Base-by-base conservation (phyloP, 2,888 invertebrate species). In the Smittia aterrima region DNA sequence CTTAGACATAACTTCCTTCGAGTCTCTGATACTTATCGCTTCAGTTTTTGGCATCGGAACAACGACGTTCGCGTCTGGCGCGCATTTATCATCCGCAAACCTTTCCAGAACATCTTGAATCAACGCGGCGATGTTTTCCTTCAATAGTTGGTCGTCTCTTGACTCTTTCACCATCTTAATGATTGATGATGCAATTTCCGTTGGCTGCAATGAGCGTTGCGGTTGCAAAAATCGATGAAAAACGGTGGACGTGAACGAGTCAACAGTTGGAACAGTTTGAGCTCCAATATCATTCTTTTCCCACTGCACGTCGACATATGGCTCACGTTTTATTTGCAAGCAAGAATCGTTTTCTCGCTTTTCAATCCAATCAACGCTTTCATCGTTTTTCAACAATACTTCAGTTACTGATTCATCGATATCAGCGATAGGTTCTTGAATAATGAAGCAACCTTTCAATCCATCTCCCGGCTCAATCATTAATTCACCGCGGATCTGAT, bases 161-260 rank as follows among this genome's bases (percentile, higher is more conserved):
- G 66, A 66, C 20, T 38, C 16, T 18, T 38, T 40, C 22, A 66
- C 66, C 40, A 66, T 66, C 11, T 18, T 18, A 18, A 66, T 66
- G 66, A 66, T 66, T 66, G 38, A 40, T 20, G 66, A 40, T 40
- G 66, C 66, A 66, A 38, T 66, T 66, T 66, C 40, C 18, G 66
- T 9, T 32, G 32, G 32, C 9, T 32, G 32, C 32, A 32, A 6
- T 32, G 32, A 32, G 9, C 32, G 9, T 32, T 32, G 32, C 32
- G 32, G 32, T 32, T 32, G 32, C 32, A 32, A 32, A 20, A 41
- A 20, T 41, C 25, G 20, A 47, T 68, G 13, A 18, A 68, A 66
- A 66, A 66, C 32, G 32, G 66, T 32, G 20, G 38, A 66, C 9
- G 40, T 24, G 22, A 68, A 68, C n/a, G 41, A n/a, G 9, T 68